These are phyloP conservation scores for Crax fasciolata DNA, from an alignment of 2,797 vertebrate species.

Conservation along the genomic window DNA sequence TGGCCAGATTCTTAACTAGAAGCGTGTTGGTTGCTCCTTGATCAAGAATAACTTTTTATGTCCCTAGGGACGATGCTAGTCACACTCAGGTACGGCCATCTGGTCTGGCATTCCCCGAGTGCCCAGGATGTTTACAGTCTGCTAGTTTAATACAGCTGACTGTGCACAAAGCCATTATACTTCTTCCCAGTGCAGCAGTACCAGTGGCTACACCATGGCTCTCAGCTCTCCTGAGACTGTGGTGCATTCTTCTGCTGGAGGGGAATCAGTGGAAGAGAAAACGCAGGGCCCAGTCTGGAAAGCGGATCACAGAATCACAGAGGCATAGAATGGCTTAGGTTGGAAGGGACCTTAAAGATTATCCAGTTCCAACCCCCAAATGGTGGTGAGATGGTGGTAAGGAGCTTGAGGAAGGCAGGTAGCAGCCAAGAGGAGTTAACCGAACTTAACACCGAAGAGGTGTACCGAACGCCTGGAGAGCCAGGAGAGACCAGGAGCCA, in stretches of 20 bases:
- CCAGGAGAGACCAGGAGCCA: fast-evolving
- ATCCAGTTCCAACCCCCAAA: no score
- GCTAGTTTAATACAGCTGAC: not conserved
- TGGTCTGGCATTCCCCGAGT: not conserved
- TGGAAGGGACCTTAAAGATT: no score
- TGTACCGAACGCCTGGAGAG: not conserved
- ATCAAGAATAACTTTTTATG: not conserved
- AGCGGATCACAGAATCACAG: no score
- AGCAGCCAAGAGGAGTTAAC: not conserved
- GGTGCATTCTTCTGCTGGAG: not conserved
- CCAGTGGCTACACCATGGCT: fast-evolving
- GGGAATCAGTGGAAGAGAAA: not conserved
- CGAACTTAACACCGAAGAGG: no score
- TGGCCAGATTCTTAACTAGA: not conserved
- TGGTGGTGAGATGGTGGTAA: not conserved
- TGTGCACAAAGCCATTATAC: not conserved
- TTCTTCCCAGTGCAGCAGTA: not conserved
- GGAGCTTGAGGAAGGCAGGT: not conserved
- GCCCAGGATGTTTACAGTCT: not conserved
- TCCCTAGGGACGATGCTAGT: not conserved
- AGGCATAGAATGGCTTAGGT: no score
- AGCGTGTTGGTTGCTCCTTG: not conserved
- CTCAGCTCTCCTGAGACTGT: not conserved
- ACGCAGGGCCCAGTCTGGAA: not conserved
- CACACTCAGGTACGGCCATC: fast-evolving